phyloP scores from a whole-genome alignment of 1,140 invertebrate species.

The Hycleus phaleratus region DNA sequence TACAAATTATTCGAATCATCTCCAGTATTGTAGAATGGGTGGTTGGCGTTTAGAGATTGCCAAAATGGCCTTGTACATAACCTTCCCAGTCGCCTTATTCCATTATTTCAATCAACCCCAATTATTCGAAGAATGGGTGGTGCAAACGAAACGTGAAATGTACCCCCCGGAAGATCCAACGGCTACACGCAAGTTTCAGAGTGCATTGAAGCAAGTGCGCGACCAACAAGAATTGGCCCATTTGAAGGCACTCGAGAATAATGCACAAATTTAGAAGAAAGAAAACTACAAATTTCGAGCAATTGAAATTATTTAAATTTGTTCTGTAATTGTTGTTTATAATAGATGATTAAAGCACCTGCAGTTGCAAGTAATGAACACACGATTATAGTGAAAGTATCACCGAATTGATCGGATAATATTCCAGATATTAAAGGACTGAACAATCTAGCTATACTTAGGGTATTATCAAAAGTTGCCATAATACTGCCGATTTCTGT shows the following conservation, averaged over 20 bases:
- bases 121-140: conserved; percentile 74
- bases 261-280: not conserved
- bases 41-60: conserved; percentile 72
- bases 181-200: conserved; percentile 48
- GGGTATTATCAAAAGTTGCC: conserved; percentile 16
- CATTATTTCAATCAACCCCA: conserved; percentile 79
- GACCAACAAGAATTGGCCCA: conserved; percentile 42
- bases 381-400: not conserved
- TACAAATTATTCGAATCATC: too few species aligned
- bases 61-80: conserved; percentile 77
- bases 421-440: conserved; percentile 17
- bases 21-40: conserved; percentile 49
- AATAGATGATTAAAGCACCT: conserved; percentile 1
- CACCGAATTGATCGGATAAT: conserved; percentile 13
- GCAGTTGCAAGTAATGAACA: conserved; percentile 11
- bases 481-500: conserved; percentile 20
- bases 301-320: conserved; percentile 2
- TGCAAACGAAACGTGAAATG: conserved; percentile 56
- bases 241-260: conserved; percentile 41
- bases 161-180: conserved; percentile 60
- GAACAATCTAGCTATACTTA: conserved; percentile 7
- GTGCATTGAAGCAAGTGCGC: conserved; percentile 50
- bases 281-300: not conserved
- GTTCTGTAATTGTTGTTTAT: conserved; percentile 11
- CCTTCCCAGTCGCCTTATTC: conserved; percentile 75